A percentile compares a stretch with the other conserved stretches of the same genome.
These are phyloP conservation scores for Esox lucius DNA, from an alignment of 2,797 vertebrate species.

Conservation along the genomic window DNA sequence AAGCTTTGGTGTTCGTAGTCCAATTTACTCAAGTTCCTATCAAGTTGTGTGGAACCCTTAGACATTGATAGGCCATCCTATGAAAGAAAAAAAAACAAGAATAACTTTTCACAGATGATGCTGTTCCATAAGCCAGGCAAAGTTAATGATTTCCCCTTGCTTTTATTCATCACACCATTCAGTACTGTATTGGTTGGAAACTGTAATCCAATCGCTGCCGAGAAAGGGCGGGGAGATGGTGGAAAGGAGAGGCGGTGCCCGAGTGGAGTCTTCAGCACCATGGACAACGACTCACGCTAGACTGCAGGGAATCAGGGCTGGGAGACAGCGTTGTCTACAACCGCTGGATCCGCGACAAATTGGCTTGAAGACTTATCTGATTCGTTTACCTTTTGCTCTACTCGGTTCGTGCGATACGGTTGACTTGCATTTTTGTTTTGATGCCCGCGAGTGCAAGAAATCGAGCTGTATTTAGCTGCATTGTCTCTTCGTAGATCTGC, in stretches of 20 bases:
- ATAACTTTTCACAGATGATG: background rate
- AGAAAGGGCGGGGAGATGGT: conserved; percentile 32
- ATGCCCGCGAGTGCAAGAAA: conserved; percentile 36
- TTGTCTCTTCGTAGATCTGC: conserved; percentile 50
- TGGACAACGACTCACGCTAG: conserved; percentile 64
- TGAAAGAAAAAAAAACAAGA: background rate
- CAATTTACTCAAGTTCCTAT: background rate
- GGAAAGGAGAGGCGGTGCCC: conserved; percentile 26
- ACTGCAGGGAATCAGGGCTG: conserved; percentile 53
- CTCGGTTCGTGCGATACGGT: conserved; percentile 7
- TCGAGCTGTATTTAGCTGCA: conserved; percentile 53
- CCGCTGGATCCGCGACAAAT: conserved; percentile 13
- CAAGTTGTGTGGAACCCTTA: background rate
- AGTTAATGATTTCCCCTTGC: conserved; percentile 14
- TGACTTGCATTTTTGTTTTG: conserved; percentile 11
- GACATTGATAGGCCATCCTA: background rate
- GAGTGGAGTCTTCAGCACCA: conserved; percentile 58
- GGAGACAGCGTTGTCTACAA: conserved; percentile 16
- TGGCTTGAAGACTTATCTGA: conserved; percentile 19
- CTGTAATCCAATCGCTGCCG: conserved; percentile 44
- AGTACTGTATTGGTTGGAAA: conserved; percentile 1
- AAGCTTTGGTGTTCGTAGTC: too few relatives aligned
- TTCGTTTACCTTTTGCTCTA: background rate
- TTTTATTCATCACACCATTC: conserved; percentile 1
- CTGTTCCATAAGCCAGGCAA: background rate